phyloP scores from a whole-genome alignment of 2,113 vertebrate species.

The Emydura subglobosa region DNA sequence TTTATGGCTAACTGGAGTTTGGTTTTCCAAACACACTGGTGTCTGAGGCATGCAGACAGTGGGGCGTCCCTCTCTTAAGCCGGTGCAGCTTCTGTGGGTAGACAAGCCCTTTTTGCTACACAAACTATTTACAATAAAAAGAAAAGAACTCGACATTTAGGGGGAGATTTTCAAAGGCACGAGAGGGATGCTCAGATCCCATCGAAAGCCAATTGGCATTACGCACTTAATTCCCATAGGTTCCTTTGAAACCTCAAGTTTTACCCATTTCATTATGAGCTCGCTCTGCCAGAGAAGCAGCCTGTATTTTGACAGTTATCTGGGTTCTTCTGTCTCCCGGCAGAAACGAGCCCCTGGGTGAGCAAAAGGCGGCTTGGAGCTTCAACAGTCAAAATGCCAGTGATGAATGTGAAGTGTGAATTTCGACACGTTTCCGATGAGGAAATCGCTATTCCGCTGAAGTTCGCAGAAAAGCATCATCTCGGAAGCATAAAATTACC shows the following conservation, averaged over 20 bases:
- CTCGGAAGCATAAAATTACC: not conserved
- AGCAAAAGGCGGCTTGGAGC: too few species aligned
- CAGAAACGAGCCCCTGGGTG: not conserved
- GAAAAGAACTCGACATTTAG: not conserved
- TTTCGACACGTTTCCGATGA: not conserved
- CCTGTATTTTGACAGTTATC: not conserved
- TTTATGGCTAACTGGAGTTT: not conserved
- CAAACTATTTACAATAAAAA: not conserved
- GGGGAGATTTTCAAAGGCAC: not conserved
- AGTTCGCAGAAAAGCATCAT: too few species aligned
- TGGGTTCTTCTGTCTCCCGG: not conserved
- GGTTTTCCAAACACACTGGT: not conserved
- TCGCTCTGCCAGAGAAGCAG: not conserved
- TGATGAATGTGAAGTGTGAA: not conserved
- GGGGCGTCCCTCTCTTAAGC: not conserved
- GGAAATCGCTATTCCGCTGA: too few species aligned
- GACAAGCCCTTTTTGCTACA: not conserved
- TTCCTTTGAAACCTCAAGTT: not conserved
- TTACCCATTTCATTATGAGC: not conserved
- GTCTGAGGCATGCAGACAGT: not conserved
- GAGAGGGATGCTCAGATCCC: not conserved
- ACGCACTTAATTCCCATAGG: not conserved
- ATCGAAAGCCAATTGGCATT: not conserved
- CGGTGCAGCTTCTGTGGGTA: too few species aligned
- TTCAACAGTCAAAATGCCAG: too few species aligned